Evolutionary conservation across 2,888 invertebrate species (phyloP).

Genomic region (Temnothorax ravouxi): DNA sequence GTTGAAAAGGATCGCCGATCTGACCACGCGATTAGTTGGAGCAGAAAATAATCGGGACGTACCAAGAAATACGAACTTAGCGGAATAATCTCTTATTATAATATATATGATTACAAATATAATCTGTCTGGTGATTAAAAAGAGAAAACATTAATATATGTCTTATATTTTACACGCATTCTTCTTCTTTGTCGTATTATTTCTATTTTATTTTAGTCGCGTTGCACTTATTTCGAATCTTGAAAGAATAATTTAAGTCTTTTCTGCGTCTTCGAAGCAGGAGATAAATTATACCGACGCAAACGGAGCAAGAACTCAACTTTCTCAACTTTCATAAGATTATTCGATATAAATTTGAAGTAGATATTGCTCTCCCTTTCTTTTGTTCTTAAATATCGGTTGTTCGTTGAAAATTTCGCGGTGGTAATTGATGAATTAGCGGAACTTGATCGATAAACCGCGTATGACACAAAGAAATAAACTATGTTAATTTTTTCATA

Average conservation of each 20-base stretch:
- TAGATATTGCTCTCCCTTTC: not conserved
- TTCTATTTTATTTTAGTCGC: not conserved
- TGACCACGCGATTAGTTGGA: not conserved
- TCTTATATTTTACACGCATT: not conserved
- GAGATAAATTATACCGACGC: not conserved
- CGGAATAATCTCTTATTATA: not conserved
- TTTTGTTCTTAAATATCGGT: not conserved
- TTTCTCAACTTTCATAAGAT: not conserved
- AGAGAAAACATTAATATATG: not conserved
- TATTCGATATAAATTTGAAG: not conserved
- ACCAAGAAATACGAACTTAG: not conserved
- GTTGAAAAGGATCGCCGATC: slow-evolving; percentile 19
- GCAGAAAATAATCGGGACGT: slow-evolving; percentile 7
- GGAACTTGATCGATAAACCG: not conserved
- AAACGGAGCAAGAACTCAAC: not conserved
- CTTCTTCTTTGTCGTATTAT: not conserved
- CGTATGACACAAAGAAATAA: not conserved
- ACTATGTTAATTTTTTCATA: not conserved
- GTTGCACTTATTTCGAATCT: not conserved
- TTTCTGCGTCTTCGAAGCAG: not conserved
- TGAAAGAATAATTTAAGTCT: not conserved
- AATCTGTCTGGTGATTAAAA: not conserved
- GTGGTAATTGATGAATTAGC: not conserved
- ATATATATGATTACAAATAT: not conserved
- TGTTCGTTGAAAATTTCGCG: not conserved